Conservation (phyloP, 2,113 vertebrate genomes). For the Mesoclemmys tuberculata region DNA sequence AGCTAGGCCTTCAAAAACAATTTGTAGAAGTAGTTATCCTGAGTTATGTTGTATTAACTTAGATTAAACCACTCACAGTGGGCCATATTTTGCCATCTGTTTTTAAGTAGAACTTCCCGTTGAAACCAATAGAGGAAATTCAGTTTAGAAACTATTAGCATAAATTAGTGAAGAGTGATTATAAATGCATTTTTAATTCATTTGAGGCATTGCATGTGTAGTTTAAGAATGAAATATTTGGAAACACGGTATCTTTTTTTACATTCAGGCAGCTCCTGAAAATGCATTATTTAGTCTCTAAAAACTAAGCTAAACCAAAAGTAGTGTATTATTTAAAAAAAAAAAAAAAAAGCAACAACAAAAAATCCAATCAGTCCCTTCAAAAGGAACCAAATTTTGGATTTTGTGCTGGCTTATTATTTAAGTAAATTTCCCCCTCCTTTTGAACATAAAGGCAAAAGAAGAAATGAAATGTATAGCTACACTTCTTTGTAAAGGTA, state of each 20-base stretch:
- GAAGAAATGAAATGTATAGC: background rate
- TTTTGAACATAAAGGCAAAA: background rate
- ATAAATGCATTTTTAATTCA: background rate
- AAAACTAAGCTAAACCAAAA: background rate
- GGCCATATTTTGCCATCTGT: background rate
- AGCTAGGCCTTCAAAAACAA: background rate
- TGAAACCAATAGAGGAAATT: background rate
- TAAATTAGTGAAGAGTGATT: background rate
- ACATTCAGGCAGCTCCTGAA: background rate
- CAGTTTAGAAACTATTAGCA: background rate
- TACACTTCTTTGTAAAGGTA: background rate
- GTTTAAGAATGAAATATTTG: background rate
- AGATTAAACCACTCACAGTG: background rate
- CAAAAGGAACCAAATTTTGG: background rate
- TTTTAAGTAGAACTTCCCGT: background rate
- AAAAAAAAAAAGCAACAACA: no score
- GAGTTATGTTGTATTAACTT: rapidly evolving
- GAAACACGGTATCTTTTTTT: background rate
- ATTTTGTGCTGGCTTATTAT: background rate
- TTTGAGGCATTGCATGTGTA: background rate
- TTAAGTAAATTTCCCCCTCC: background rate
- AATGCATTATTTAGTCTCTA: background rate
- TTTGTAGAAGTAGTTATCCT: background rate
- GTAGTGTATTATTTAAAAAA: background rate
- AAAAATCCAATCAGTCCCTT: background rate